phyloP scores from a whole-genome alignment of 2,113 vertebrate genomes.

The Acrocephalus kingi region DNA sequence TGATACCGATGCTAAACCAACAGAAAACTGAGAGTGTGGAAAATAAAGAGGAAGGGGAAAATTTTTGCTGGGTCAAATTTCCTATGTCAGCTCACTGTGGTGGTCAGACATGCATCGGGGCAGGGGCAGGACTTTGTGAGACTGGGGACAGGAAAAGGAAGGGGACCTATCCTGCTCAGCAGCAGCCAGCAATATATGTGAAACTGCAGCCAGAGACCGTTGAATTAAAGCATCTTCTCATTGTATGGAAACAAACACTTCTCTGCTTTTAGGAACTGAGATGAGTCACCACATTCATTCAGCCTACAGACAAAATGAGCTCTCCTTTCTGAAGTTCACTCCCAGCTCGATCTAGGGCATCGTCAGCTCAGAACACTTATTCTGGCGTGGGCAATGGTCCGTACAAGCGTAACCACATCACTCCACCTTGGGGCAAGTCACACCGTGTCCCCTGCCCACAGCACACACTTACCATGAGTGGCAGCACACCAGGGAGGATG shows the following conservation, averaged over 20 bases:
- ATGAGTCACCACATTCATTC: slow-evolving; percentile 7
- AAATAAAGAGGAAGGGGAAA: neutral
- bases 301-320: neutral
- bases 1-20: rapidly evolving
- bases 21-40: neutral
- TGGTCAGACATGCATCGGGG: neutral
- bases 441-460: neutral
- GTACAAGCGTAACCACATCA: rapidly evolving
- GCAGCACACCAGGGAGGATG: rapidly evolving
- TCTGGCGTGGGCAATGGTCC: neutral
- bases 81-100: rapidly evolving
- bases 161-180: neutral
- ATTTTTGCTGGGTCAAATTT: neutral
- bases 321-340: neutral
- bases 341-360: neutral
- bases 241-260: slow-evolving; percentile 9
- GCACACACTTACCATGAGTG: neutral
- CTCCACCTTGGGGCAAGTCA: neutral
- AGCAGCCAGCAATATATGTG: neutral
- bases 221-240: neutral
- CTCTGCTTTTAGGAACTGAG: neutral
- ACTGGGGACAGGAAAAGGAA: neutral
- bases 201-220: neutral
- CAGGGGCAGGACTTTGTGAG: neutral
- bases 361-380: neutral